Conservation (phyloP, 2,797 vertebrate genomes). For the Ispidina picta region DNA sequence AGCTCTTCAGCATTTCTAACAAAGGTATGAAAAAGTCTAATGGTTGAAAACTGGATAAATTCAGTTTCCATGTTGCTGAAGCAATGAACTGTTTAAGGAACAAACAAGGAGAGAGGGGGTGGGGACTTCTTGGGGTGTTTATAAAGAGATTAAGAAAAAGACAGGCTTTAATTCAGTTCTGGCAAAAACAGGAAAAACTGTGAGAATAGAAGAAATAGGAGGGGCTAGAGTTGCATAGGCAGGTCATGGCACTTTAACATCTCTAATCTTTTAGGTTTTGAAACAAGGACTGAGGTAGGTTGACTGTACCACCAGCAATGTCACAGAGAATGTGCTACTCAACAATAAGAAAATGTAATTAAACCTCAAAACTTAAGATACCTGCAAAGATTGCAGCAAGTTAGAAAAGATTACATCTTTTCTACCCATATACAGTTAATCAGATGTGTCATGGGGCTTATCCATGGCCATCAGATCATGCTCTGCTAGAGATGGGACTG, state of each 20-base stretch:
- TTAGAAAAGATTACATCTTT: background rate
- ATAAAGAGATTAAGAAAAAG: background rate
- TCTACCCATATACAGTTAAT: background rate
- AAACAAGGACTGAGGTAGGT: background rate
- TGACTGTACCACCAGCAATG: background rate
- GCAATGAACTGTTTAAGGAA: background rate
- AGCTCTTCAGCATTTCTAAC: background rate
- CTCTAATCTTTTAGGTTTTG: background rate
- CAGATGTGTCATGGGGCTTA: background rate
- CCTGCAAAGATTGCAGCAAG: background rate
- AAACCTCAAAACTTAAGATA: background rate
- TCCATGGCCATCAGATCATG: background rate
- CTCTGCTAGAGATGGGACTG: background rate
- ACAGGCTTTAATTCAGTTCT: background rate
- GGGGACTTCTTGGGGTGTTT: background rate
- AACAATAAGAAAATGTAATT: background rate
- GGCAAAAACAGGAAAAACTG: background rate
- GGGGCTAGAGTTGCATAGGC: too few relatives aligned
- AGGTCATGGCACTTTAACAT: background rate
- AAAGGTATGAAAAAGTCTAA: background rate
- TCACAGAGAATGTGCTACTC: background rate
- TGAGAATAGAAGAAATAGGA: too few relatives aligned
- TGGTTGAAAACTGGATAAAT: background rate
- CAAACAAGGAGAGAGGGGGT: background rate
- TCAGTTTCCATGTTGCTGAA: background rate